Conservation (phyloP, 2,888 invertebrate species). For the Chloroclysta siterata region DNA sequence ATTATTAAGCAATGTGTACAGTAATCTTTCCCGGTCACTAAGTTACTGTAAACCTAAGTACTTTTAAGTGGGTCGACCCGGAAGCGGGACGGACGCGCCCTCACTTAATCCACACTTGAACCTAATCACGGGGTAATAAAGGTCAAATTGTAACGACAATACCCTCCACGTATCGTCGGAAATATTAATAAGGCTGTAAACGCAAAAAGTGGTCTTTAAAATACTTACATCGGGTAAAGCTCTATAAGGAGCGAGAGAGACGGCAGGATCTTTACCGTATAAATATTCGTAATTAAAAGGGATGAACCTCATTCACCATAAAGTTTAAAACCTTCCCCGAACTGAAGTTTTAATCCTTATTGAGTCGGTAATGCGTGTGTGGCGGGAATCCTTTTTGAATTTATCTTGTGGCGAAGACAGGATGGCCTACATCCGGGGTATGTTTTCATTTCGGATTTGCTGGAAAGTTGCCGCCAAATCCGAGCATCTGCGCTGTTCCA, state of each 20-base stretch:
- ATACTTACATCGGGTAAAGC: constrained; percentile 37
- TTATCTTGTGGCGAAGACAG: constrained; percentile 69
- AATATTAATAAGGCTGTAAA: constrained; percentile 62
- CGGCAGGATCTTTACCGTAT: constrained; percentile 54
- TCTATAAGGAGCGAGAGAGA: constrained; percentile 45
- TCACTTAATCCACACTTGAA: constrained; percentile 38
- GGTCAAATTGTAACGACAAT: constrained; percentile 36
- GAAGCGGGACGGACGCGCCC: constrained; percentile 45
- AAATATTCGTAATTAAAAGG: constrained; percentile 71
- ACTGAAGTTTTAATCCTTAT: constrained; percentile 80
- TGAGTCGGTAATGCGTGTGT: constrained; percentile 74
- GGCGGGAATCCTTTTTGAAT: constrained; percentile 74
- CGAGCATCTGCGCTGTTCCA: constrained; percentile 75
- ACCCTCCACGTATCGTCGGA: constrained; percentile 35
- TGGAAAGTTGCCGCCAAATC: constrained; percentile 77
- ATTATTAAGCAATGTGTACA: constrained; percentile 37
- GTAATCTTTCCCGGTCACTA: constrained; percentile 54
- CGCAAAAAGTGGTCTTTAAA: constrained; percentile 56
- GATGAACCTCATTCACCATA: constrained; percentile 67
- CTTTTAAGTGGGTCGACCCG: constrained; percentile 63
- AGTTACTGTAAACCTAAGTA: constrained; percentile 57
- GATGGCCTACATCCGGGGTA: constrained; percentile 74
- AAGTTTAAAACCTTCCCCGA: constrained; percentile 69
- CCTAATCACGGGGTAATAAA: constrained; percentile 40
- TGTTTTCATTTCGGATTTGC: constrained; percentile 84